Percentiles rank a stretch among this genome's conserved stretches.
These are phyloP conservation scores for Sycophila texana DNA, from an alignment of 2,888 invertebrate species.

Conservation along the genomic window DNA sequence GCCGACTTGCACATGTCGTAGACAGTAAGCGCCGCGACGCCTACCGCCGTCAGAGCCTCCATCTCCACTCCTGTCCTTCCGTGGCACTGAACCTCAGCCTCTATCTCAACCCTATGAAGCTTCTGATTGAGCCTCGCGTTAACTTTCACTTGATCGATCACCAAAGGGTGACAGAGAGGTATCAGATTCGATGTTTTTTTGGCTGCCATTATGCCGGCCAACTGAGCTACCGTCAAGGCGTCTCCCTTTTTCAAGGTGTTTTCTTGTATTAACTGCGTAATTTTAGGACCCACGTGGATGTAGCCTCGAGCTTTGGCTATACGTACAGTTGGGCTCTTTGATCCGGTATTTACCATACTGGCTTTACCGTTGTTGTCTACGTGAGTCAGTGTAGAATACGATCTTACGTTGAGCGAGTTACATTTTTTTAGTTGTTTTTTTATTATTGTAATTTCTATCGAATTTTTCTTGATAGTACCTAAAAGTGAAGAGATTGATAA, in stretches of 20 bases:
- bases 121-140: constrained; percentile 77
- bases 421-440: too few species aligned
- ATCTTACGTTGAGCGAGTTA: constrained; percentile 39
- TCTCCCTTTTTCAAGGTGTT: constrained; percentile 94
- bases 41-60: constrained; percentile 95
- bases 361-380: constrained; percentile 86
- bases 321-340: constrained; percentile 83
- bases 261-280: constrained; percentile 81
- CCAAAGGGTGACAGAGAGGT: constrained; percentile 94
- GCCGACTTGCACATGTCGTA: constrained; percentile 99
- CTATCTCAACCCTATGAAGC: constrained; percentile 77
- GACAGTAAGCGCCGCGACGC: constrained; percentile 92
- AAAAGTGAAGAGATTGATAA: too few species aligned
- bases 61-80: constrained; percentile 97
- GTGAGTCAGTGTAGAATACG: constrained; percentile 81
- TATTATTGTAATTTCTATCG: too few species aligned
- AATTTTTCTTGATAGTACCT: too few species aligned
- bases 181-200: constrained; percentile 93
- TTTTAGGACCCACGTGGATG: constrained; percentile 82
- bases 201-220: constrained; percentile 95
- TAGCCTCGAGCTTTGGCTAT: constrained; percentile 85
- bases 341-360: constrained; percentile 94
- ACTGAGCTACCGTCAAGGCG: constrained; percentile 89
- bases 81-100: constrained; percentile 80
- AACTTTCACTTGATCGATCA: constrained; percentile 83